A percentile compares a stretch with the other conserved stretches of the same genome.
phyloP scores from a whole-genome alignment of 2,113 vertebrate genomes.

The Engystomops pustulosus region DNA sequence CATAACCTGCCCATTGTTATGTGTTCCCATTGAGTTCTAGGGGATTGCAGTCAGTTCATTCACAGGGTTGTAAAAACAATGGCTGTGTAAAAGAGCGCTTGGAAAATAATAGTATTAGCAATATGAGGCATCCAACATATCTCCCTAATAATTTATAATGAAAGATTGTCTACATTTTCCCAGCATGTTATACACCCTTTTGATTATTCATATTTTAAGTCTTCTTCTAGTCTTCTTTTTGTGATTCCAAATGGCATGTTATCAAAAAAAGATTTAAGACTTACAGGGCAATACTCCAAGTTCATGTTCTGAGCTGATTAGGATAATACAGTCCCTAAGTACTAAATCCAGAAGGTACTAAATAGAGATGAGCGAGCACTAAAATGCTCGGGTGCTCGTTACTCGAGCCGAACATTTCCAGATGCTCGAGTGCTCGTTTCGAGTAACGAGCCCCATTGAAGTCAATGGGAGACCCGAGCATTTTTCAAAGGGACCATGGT shows the following conservation, averaged over 20 bases:
- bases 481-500: too few relatives aligned
- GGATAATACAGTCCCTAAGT: constrained; percentile 48
- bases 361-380: too few relatives aligned
- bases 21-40: too few relatives aligned
- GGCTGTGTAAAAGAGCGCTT: too few relatives aligned
- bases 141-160: not conserved
- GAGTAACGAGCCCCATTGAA: too few relatives aligned
- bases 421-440: too few relatives aligned
- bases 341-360: constrained; percentile 54
- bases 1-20: too few relatives aligned
- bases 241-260: constrained; percentile 44
- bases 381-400: too few relatives aligned
- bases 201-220: constrained; percentile 25
- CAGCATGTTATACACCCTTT: not conserved
- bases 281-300: constrained; percentile 53
- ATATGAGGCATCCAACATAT: not conserved
- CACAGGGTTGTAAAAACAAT: too few relatives aligned
- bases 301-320: constrained; percentile 57
- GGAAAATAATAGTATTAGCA: not conserved
- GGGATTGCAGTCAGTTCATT: too few relatives aligned
- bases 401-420: too few relatives aligned
- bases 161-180: not conserved
- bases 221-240: constrained; percentile 14
- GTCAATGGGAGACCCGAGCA: too few relatives aligned
- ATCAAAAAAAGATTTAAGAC: constrained; percentile 50